These are phyloP conservation scores for Stenolophus ochropezus DNA, from an alignment of 2,888 invertebrate species.

Conservation along the genomic window DNA sequence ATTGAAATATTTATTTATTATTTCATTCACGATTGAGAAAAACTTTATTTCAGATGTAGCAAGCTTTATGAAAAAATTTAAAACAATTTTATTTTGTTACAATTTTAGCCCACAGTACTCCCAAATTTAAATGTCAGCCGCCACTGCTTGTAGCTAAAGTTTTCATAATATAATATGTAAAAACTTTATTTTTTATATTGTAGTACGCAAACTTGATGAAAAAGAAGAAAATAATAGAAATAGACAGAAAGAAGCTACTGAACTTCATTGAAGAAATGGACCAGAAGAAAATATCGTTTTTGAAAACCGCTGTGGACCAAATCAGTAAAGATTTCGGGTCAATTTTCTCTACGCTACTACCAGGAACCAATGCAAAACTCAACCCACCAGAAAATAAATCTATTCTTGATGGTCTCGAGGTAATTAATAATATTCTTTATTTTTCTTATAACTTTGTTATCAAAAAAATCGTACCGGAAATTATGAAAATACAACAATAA, in stretches of 20 bases:
- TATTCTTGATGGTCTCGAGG: slow-evolving; percentile 92
- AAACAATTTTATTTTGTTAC: too few relatives aligned
- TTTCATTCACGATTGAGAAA: too few relatives aligned
- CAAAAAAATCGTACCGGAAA: too few relatives aligned
- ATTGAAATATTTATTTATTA: background rate
- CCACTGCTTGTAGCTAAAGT: too few relatives aligned
- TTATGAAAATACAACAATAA: too few relatives aligned
- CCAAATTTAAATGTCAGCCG: too few relatives aligned
- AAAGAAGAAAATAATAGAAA: slow-evolving; percentile 81
- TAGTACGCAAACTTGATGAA: slow-evolving; percentile 79
- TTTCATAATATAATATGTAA: too few relatives aligned
- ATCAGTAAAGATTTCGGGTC: slow-evolving; percentile 96
- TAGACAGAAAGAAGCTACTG: slow-evolving; percentile 83
- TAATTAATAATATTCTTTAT: slow-evolving; percentile 69
- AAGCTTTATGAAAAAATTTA: too few relatives aligned
- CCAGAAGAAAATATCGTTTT: slow-evolving; percentile 89
- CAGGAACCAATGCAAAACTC: slow-evolving; percentile 93
- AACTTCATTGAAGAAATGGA: slow-evolving; percentile 92
- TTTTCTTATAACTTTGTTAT: too few relatives aligned
- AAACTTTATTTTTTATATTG: slow-evolving; percentile 64
- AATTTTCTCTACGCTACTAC: slow-evolving; percentile 93
- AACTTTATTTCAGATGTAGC: too few relatives aligned
- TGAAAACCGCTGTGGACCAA: slow-evolving; percentile 87
- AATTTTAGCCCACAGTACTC: too few relatives aligned
- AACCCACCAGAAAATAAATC: slow-evolving; percentile 83